These are phyloP conservation scores for Axis porcinus DNA, from an alignment of 2,113 vertebrate species.

Conservation along the genomic window DNA sequence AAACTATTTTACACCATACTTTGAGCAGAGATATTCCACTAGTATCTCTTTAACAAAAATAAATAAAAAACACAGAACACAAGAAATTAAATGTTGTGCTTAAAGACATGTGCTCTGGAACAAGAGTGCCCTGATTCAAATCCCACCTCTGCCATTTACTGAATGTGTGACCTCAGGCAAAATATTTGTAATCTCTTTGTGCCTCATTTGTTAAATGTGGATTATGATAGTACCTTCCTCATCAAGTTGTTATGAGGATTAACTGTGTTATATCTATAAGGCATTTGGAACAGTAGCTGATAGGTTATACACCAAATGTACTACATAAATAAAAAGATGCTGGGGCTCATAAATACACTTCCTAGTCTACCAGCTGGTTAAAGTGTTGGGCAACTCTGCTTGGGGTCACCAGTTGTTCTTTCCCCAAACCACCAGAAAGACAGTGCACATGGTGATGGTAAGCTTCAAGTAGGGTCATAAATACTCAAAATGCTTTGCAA, in stretches of 20 bases:
- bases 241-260: not conserved
- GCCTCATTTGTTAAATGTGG: not conserved
- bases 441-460: not conserved
- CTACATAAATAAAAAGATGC: not conserved
- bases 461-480: not conserved
- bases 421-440: not conserved
- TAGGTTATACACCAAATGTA: not conserved
- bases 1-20: not conserved
- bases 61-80: not conserved
- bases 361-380: not conserved
- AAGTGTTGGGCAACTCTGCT: not conserved
- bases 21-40: not conserved
- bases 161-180: not conserved
- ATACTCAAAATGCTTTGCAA: not conserved
- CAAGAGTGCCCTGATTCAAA: not conserved
- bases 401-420: not conserved
- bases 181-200: not conserved
- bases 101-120: not conserved
- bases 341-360: not conserved
- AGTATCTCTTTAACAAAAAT: not conserved
- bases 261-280: not conserved
- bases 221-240: not conserved
- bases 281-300: not conserved
- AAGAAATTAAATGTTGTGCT: not conserved
- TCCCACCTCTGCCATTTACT: not conserved